A percentile compares a stretch with the other conserved stretches of the same genome.
Evolutionary conservation across 2,797 vertebrate species (phyloP).

Genomic region (Gastrophryne carolinensis): DNA sequence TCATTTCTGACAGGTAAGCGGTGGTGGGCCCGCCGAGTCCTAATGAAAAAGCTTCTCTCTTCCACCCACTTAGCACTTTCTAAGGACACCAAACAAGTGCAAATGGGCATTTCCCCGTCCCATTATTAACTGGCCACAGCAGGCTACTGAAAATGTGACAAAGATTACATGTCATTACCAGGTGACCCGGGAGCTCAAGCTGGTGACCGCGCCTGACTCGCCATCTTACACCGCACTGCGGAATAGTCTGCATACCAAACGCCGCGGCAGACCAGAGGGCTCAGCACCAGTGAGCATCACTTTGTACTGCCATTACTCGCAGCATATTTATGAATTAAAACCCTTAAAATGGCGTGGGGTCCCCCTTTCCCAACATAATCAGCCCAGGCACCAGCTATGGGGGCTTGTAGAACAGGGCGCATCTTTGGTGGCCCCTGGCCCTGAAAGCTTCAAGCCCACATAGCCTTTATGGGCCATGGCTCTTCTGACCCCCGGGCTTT

Average conservation of each 20-base stretch:
- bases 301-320: too few relatives aligned
- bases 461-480: too few relatives aligned
- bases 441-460: too few relatives aligned
- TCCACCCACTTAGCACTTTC: neutral
- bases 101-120: neutral
- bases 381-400: too few relatives aligned
- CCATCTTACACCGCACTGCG: neutral
- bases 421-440: too few relatives aligned
- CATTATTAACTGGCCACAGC: neutral
- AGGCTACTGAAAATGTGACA: neutral
- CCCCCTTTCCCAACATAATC: too few relatives aligned
- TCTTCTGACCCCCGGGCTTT: too few relatives aligned
- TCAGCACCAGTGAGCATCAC: too few relatives aligned
- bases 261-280: neutral
- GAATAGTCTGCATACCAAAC: neutral
- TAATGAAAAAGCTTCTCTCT: conserved; percentile 5
- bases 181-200: neutral
- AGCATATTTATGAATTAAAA: too few relatives aligned
- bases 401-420: too few relatives aligned
- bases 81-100: neutral
- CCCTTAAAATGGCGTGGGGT: too few relatives aligned
- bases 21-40: neutral
- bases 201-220: neutral
- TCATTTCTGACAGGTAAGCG: neutral
- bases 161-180: conserved; percentile 20